phyloP scores from a whole-genome alignment of 2,113 vertebrate species.

The Mungos mungo region DNA sequence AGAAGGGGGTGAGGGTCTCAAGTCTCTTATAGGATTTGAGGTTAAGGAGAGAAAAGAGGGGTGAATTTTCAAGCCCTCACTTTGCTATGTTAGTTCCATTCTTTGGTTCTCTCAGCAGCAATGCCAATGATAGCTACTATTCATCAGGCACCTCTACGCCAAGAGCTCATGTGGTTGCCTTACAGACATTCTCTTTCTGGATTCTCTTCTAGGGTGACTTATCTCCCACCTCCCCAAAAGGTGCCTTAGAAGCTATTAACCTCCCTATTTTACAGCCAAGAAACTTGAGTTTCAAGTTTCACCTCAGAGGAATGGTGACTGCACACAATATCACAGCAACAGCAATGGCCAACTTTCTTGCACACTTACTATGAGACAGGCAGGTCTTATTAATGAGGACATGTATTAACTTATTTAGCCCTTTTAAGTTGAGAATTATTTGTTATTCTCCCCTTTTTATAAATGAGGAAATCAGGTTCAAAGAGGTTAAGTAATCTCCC shows the following conservation, averaged over 20 bases:
- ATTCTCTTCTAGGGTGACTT: not conserved
- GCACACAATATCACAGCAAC: not conserved
- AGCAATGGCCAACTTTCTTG: not conserved
- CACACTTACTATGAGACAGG: not conserved
- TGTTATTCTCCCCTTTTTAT: not conserved
- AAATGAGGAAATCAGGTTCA: not conserved
- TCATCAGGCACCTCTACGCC: not conserved
- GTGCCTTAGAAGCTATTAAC: not conserved
- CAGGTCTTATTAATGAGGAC: not conserved
- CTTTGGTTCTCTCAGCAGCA: not conserved
- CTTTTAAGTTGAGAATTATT: not conserved
- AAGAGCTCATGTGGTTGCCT: not conserved
- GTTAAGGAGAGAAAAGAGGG: rapidly evolving
- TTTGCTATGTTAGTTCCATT: rapidly evolving
- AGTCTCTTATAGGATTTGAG: not conserved
- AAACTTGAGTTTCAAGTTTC: not conserved
- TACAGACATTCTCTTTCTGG: not conserved
- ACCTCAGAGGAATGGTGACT: not conserved
- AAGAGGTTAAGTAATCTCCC: not conserved
- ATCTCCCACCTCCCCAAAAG: not conserved
- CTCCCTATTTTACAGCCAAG: not conserved
- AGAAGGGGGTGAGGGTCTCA: not conserved
- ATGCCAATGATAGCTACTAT: no score
- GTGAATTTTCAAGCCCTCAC: not conserved
- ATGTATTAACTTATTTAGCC: not conserved